These are phyloP conservation scores for Galagoides demidoff DNA, from an alignment of 2,797 vertebrate genomes.

Conservation along the genomic window DNA sequence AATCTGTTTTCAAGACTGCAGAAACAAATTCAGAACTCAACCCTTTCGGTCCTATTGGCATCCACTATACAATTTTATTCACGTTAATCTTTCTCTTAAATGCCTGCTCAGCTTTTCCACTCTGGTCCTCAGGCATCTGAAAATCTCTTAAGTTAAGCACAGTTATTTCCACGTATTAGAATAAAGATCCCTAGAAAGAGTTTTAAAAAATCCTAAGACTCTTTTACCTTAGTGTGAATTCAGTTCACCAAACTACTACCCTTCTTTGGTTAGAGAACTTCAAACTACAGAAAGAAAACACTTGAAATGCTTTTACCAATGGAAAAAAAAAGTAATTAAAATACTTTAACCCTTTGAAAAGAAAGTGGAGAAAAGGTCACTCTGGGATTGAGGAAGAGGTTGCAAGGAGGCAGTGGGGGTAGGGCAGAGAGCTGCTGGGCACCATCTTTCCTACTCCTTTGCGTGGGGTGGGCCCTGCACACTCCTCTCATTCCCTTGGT, in stretches of 20 bases:
- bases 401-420: neutral
- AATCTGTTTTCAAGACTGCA: neutral
- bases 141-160: conserved; percentile 9
- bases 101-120: neutral
- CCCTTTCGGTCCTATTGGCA: neutral
- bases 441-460: neutral
- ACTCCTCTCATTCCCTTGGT: no score
- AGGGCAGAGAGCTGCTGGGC: neutral
- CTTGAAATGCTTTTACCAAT: neutral
- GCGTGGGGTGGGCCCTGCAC: neutral
- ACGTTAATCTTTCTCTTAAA: neutral
- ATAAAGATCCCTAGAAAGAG: neutral
- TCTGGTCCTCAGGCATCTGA: neutral
- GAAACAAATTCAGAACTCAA: neutral
- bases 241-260: neutral
- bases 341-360: neutral
- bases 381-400: neutral
- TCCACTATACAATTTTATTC: neutral
- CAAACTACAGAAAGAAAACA: neutral
- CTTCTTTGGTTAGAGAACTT: conserved; percentile 60
- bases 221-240: neutral
- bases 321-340: conserved; percentile 24
- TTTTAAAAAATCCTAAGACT: neutral
- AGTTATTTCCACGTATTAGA: neutral
- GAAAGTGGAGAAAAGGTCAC: neutral